phyloP scores from a whole-genome alignment of 2,797 vertebrate genomes.

The Kryptolebias ocellatus region DNA sequence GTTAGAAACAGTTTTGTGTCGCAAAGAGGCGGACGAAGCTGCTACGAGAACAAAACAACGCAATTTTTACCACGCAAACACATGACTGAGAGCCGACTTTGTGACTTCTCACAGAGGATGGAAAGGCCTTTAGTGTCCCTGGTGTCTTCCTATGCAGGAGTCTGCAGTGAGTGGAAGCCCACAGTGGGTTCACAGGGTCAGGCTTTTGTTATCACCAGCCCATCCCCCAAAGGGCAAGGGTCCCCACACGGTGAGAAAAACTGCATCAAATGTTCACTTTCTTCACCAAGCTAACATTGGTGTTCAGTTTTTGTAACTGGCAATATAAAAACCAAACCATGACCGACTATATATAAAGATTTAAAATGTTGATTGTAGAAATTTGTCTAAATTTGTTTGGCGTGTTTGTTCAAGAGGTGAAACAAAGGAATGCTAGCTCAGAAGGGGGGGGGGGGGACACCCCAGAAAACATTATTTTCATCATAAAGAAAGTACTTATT shows the following conservation, averaged over 20 bases:
- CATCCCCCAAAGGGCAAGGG: constrained; percentile 42
- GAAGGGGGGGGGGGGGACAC: no score
- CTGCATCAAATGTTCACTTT: constrained; percentile 10
- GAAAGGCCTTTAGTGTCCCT: constrained; percentile 26
- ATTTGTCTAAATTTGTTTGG: constrained; percentile 5
- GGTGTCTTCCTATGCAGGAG: constrained; percentile 29
- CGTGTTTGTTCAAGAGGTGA: constrained; percentile 29
- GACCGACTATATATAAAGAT: not conserved
- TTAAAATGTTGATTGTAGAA: not conserved
- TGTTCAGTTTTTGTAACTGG: not conserved
- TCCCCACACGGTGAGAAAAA: constrained; percentile 16
- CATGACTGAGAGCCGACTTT: no score
- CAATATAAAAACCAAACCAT: not conserved
- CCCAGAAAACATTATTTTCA: not conserved
- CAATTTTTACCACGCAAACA: no score
- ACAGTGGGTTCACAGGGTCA: constrained; percentile 55
- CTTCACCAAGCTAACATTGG: not conserved
- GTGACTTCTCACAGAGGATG: no score
- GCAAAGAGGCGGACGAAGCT: no score
- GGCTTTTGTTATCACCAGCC: constrained; percentile 57
- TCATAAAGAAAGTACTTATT: constrained; percentile 2
- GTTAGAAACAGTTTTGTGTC: no score
- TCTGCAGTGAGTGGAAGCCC: constrained; percentile 20
- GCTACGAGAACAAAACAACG: no score
- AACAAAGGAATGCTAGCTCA: constrained; percentile 19